Evolutionary conservation across 2,888 invertebrate genomes (phyloP).

Genomic region (Cheiracanthium punctorium): DNA sequence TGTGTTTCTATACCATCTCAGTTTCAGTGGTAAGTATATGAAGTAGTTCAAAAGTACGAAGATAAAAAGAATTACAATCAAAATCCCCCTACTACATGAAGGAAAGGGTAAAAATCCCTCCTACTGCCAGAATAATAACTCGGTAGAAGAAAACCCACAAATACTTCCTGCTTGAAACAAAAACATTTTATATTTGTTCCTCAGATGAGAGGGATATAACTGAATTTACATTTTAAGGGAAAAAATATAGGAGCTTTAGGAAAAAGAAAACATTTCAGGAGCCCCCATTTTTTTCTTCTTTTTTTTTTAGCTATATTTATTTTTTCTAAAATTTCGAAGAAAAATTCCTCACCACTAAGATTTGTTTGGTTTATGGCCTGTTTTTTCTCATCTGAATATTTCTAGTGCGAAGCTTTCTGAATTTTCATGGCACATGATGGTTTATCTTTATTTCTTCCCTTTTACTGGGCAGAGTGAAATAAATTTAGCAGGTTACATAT

Average conservation of each 20-base stretch:
- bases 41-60: too few species aligned
- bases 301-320: neutral
- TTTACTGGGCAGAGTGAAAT: neutral
- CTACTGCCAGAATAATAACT: neutral
- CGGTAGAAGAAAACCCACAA: neutral
- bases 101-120: neutral
- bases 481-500: neutral
- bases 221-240: slow-evolving; percentile 57
- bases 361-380: neutral
- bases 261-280: neutral
- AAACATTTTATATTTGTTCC: slow-evolving; percentile 57
- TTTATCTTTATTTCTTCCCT: neutral
- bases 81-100: neutral
- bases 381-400: neutral
- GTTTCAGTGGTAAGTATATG: too few species aligned
- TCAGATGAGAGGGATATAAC: slow-evolving; percentile 55
- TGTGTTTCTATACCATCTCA: too few species aligned
- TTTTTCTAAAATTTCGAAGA: neutral
- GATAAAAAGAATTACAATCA: too few species aligned
- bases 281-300: too few species aligned
- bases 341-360: neutral
- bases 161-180: slow-evolving; percentile 27
- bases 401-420: neutral
- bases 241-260: neutral
- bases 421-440: neutral